Conservation (phyloP, 1,140 invertebrate species). For the Sitobion miscanthi region DNA sequence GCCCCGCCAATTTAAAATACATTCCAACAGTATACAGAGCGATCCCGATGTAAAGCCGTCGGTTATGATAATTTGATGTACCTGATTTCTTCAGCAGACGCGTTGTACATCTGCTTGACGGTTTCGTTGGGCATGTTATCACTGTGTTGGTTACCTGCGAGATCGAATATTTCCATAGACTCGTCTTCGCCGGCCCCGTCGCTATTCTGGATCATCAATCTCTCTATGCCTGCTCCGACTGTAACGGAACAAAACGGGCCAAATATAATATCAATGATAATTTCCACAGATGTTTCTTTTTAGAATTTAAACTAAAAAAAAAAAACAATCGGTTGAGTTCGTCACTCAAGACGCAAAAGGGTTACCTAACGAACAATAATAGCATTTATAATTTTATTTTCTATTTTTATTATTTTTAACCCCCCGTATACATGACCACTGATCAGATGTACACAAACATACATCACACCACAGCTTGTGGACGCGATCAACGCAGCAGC, state of each 20-base stretch:
- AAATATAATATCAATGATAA: neutral
- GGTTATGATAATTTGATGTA: neutral
- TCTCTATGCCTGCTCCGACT: conserved; percentile 50
- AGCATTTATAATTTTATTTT: neutral
- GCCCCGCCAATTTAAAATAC: conserved; percentile 10
- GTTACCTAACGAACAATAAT: neutral
- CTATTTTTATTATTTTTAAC: neutral
- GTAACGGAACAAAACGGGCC: neutral
- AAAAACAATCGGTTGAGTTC: neutral
- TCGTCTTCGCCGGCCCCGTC: conserved; percentile 26
- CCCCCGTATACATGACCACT: neutral
- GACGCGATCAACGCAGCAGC: neutral
- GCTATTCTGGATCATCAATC: conserved; percentile 47
- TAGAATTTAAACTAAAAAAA: neutral
- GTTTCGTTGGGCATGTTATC: conserved; percentile 45
- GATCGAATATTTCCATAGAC: conserved; percentile 42
- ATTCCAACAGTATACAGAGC: conserved; percentile 37
- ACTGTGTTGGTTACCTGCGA: neutral
- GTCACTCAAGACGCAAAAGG: neutral
- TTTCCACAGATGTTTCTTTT: neutral
- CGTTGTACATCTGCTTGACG: conserved; percentile 46
- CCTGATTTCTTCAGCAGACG: conserved; percentile 55
- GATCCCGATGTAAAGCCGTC: neutral
- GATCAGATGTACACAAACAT: neutral
- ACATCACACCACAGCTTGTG: neutral